phyloP scores from a whole-genome alignment of 2,113 vertebrate species.

The Redunca redunca region DNA sequence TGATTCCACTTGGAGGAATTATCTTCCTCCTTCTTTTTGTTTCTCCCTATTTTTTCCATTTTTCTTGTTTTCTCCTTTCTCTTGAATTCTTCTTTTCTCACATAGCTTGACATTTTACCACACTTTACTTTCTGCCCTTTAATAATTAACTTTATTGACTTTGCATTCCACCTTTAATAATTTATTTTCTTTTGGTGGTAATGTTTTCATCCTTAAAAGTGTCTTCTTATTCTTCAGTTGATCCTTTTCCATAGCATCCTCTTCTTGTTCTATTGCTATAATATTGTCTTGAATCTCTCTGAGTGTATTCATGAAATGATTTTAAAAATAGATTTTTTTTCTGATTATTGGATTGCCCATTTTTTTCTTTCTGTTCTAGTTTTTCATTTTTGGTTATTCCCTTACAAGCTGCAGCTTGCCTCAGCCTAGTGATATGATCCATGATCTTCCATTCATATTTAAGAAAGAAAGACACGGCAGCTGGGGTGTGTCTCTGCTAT shows the following conservation, averaged over 20 bases:
- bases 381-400: background rate
- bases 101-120: background rate
- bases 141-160: background rate
- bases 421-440: background rate
- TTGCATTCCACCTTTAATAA: background rate
- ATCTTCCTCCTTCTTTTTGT: background rate
- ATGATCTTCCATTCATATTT: background rate
- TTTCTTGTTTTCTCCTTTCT: background rate
- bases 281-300: background rate
- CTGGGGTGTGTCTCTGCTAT: background rate
- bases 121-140: background rate
- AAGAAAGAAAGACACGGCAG: background rate
- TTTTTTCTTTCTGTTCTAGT: background rate
- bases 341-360: background rate
- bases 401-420: background rate
- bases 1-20: background rate
- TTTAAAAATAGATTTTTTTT: background rate
- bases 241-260: background rate
- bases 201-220: background rate
- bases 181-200: background rate
- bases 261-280: background rate
- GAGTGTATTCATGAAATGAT: background rate
- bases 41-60: background rate
- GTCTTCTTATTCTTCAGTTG: background rate
- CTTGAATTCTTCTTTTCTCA: background rate